These are phyloP conservation scores for Montipora efflorescens DNA, from an alignment of 64 coral and sea anemone genomes.

Conservation along the genomic window DNA sequence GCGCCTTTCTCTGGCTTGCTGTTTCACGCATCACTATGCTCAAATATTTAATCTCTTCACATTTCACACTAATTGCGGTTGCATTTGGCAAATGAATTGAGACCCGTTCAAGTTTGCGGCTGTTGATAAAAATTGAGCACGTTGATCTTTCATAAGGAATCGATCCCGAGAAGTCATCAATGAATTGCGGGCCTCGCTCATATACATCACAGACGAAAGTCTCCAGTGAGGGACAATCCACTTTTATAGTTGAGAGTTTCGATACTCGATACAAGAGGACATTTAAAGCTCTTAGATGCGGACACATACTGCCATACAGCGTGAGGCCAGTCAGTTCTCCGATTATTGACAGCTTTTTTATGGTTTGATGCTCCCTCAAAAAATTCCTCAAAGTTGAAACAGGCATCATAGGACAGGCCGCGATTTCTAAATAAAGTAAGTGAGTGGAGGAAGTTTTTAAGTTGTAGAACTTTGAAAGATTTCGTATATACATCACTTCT, in stretches of 20 bases:
- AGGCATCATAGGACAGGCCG: conserved; percentile 11
- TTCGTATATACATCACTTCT: conserved; percentile 32
- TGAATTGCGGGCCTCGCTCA: neutral
- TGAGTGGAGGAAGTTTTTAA: neutral
- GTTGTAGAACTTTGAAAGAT: conserved; percentile 21
- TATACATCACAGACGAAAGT: conserved; percentile 33
- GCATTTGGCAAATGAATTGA: conserved; percentile 39
- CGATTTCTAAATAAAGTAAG: conserved; percentile 5
- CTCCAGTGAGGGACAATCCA: conserved; percentile 13
- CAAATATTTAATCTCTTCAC: conserved; percentile 26
- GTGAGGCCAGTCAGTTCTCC: conserved; percentile 33
- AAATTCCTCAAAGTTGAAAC: conserved; percentile 17
- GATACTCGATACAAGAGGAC: conserved; percentile 1
- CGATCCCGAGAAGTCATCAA: neutral
- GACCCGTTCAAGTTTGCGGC: conserved; percentile 11
- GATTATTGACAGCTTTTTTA: conserved; percentile 4
- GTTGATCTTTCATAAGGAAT: conserved; percentile 5
- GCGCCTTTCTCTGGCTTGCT: neutral
- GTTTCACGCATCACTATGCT: conserved; percentile 12
- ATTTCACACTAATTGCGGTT: conserved; percentile 32
- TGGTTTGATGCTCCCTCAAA: conserved; percentile 23
- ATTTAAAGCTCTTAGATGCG: conserved; percentile 7
- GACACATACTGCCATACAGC: conserved; percentile 23
- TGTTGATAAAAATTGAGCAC: conserved; percentile 19
- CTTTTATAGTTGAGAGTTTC: conserved; percentile 22